Evolutionary conservation across 2,113 vertebrate genomes (phyloP).

Genomic region (Phrynosoma blainvillii): DNA sequence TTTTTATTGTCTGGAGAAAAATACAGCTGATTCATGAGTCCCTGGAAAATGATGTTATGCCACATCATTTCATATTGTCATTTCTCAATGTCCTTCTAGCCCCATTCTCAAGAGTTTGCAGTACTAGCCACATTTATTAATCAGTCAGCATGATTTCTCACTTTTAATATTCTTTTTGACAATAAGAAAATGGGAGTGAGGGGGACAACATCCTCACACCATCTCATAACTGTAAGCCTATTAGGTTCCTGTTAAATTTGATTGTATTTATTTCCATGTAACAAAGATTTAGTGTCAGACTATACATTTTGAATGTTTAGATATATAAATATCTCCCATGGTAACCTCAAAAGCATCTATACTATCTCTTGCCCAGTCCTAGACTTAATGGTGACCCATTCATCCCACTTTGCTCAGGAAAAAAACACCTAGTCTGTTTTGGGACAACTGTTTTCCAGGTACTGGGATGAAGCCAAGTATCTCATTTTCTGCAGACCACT

Average conservation of each 20-base stretch:
- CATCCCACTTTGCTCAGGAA: background rate
- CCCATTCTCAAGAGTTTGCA: background rate
- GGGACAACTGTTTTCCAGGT: slow-evolving; percentile 8
- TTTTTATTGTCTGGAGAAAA: no score
- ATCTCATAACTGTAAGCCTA: background rate
- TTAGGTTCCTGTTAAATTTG: background rate
- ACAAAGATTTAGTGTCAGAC: background rate
- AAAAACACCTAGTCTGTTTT: background rate
- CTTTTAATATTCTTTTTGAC: background rate
- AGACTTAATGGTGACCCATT: background rate
- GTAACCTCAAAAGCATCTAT: background rate
- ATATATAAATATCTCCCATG: background rate
- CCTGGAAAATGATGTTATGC: background rate
- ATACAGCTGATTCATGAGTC: no score
- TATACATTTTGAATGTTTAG: background rate
- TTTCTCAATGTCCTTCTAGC: background rate
- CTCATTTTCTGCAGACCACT: slow-evolving; percentile 31
- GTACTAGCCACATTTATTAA: background rate
- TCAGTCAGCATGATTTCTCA: background rate
- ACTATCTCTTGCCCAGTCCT: background rate
- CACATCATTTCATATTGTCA: background rate
- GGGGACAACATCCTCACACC: background rate
- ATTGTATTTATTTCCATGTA: background rate
- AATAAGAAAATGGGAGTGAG: background rate
- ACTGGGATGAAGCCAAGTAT: slow-evolving; percentile 23